Evolutionary conservation across 2,888 invertebrate genomes (phyloP).

Genomic region (Rhaphigaster nebulosa): DNA sequence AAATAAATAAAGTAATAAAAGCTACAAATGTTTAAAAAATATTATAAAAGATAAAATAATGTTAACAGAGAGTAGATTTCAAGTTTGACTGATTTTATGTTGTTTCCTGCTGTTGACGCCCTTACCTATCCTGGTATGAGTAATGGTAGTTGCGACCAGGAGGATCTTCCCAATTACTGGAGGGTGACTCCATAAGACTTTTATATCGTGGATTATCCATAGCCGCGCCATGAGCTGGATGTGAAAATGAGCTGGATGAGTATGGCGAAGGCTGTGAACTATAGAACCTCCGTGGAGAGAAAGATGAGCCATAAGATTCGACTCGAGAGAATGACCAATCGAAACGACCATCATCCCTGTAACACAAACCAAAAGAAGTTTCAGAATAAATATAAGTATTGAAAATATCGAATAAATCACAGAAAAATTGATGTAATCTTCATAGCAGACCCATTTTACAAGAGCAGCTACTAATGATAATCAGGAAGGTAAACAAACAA

Average conservation of each 20-base stretch:
- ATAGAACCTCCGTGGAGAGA: not conserved
- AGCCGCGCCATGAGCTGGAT: not conserved
- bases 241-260: not conserved
- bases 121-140: slow-evolving; percentile 9
- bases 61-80: too few relatives aligned
- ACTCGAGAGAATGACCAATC: not conserved
- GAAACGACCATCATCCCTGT: not conserved
- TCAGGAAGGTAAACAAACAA: too few relatives aligned
- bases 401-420: too few relatives aligned
- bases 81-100: not conserved
- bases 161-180: not conserved
- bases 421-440: too few relatives aligned
- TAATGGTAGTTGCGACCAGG: not conserved
- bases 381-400: too few relatives aligned
- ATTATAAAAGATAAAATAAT: too few relatives aligned
- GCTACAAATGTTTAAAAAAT: not conserved
- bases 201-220: not conserved
- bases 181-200: not conserved
- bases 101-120: not conserved
- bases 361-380: not conserved
- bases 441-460: too few relatives aligned
- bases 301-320: not conserved
- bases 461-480: too few relatives aligned
- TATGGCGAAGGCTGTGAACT: not conserved
- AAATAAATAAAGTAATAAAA: not conserved